Evolutionary conservation across 2,888 invertebrate genomes (phyloP).

Genomic region (Pammene aurita): DNA sequence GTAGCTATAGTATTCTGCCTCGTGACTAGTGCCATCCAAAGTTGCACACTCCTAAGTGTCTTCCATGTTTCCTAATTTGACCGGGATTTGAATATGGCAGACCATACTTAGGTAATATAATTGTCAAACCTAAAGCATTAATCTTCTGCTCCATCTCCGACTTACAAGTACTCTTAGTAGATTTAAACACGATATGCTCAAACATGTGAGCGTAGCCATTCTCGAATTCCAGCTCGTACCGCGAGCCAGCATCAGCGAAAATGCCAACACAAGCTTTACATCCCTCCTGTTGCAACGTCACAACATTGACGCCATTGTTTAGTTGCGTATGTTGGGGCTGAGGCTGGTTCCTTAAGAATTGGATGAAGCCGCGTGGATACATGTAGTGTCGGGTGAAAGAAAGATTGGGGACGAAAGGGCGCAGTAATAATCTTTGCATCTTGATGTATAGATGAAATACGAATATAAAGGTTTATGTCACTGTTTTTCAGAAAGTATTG

Average conservation of each 20-base stretch:
- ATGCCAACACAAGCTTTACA: slow-evolving; percentile 72
- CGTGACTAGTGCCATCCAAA: no score
- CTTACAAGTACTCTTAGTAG: slow-evolving; percentile 91
- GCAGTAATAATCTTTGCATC: slow-evolving; percentile 49
- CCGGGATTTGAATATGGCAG: no score
- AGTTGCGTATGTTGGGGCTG: slow-evolving; percentile 90
- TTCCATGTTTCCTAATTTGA: no score
- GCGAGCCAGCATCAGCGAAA: slow-evolving; percentile 66
- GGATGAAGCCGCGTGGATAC: slow-evolving; percentile 75
- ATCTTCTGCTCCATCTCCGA: slow-evolving; percentile 94
- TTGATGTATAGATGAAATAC: not conserved
- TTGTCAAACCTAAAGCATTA: slow-evolving; percentile 80
- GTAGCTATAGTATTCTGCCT: no score
- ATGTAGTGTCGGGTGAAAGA: slow-evolving; percentile 83
- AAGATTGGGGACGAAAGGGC: slow-evolving; percentile 57
- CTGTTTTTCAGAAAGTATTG: not conserved
- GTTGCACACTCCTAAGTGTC: no score
- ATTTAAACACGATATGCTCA: slow-evolving; percentile 70
- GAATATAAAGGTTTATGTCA: not conserved
- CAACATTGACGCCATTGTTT: slow-evolving; percentile 93
- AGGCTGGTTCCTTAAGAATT: slow-evolving; percentile 86
- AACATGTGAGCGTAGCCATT: slow-evolving; percentile 73
- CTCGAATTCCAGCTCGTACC: slow-evolving; percentile 61
- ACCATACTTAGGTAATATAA: no score
- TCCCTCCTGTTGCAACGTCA: slow-evolving; percentile 95